phyloP scores from a whole-genome alignment of 2,888 invertebrate species.

The Nowickia ferox region DNA sequence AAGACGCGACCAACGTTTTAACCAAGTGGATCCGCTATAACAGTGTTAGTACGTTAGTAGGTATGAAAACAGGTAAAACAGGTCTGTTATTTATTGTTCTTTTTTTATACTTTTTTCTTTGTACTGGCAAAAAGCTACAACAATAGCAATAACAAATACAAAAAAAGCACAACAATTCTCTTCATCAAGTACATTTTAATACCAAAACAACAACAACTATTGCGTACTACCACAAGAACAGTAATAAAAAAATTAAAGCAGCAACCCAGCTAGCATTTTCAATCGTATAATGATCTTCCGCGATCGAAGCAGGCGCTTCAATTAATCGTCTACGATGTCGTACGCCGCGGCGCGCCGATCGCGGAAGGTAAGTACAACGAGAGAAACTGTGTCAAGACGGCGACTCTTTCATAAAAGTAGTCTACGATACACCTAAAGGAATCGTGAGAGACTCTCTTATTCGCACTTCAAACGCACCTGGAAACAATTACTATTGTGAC shows the following conservation, averaged over 20 bases:
- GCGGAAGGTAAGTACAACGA: too few relatives aligned
- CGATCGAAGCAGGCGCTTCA: too few relatives aligned
- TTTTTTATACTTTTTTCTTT: slow-evolving; percentile 14
- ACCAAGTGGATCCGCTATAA: slow-evolving; percentile 80
- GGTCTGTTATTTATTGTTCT: slow-evolving; percentile 76
- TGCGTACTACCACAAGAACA: slow-evolving; percentile 44
- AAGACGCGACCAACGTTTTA: slow-evolving; percentile 65
- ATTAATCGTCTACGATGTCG: too few relatives aligned
- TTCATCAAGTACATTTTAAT: slow-evolving; percentile 34
- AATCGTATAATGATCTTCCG: too few relatives aligned
- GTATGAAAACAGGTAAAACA: slow-evolving; percentile 83
- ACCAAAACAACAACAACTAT: slow-evolving; percentile 17
- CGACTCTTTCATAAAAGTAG: too few relatives aligned
- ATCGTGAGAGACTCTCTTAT: too few relatives aligned
- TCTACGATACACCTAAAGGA: too few relatives aligned
- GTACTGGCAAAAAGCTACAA: slow-evolving; percentile 69
- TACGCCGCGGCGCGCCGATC: too few relatives aligned
- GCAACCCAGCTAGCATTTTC: background rate
- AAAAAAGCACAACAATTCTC: slow-evolving; percentile 33
- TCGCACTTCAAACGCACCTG: too few relatives aligned
- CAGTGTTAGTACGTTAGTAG: slow-evolving; percentile 83
- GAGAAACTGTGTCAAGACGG: too few relatives aligned
- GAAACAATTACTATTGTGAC: too few relatives aligned
- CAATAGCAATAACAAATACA: slow-evolving; percentile 52
- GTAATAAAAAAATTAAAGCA: slow-evolving; percentile 17